Conservation (phyloP, 1,140 invertebrate genomes). For the Drosophila pandora region DNA sequence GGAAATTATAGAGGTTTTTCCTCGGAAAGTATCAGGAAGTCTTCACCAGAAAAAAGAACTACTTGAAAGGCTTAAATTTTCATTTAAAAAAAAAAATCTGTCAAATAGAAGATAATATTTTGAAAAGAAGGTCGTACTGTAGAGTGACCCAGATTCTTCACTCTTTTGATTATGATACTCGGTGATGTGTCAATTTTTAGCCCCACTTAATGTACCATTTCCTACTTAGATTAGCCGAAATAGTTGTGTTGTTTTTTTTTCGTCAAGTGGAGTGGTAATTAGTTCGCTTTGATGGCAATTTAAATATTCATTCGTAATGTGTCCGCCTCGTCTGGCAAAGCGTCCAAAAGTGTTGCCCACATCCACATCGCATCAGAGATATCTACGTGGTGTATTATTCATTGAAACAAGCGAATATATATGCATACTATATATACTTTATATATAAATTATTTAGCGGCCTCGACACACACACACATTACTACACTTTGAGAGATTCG, state of each 20-base stretch:
- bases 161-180: constrained; percentile 1
- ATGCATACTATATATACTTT: constrained; percentile 2
- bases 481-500: not conserved
- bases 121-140: no score
- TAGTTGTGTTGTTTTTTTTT: not conserved
- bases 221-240: constrained; percentile 26
- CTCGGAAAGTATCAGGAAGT: no score
- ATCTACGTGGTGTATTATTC: not conserved
- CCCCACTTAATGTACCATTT: constrained; percentile 17
- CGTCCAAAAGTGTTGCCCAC: constrained; percentile 60
- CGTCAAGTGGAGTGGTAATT: constrained; percentile 24
- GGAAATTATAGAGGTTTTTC: constrained; percentile 2
- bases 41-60: no score
- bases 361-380: constrained; percentile 16
- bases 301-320: constrained; percentile 40
- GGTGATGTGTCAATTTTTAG: constrained; percentile 30
- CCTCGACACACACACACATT: constrained; percentile 46
- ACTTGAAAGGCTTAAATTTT: no score
- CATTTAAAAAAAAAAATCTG: not conserved
- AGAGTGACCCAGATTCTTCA: constrained; percentile 13
- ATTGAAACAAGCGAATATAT: constrained; percentile 7
- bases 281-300: constrained; percentile 35
- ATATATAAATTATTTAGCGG: constrained; percentile 40
- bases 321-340: constrained; percentile 5
- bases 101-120: not conserved